These are phyloP conservation scores for Liopterus haemorrhoidalis DNA, from an alignment of 2,888 invertebrate genomes.

Conservation along the genomic window DNA sequence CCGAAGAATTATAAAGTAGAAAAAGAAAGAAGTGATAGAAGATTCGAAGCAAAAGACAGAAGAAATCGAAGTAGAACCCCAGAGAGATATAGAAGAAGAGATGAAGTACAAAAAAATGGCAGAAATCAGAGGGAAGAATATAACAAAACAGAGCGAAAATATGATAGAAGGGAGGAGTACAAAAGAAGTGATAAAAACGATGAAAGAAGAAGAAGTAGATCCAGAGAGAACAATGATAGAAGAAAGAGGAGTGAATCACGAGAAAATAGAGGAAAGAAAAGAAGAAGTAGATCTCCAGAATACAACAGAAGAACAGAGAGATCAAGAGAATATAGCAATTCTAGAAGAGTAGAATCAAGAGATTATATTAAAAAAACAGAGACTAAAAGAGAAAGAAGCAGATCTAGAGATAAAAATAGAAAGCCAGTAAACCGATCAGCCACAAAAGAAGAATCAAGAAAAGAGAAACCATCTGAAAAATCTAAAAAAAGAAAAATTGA, in stretches of 20 bases:
- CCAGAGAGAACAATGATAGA: constrained; percentile 18
- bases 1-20: constrained; percentile 28
- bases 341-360: constrained; percentile 7
- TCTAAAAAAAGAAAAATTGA: constrained; percentile 32
- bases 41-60: too few species aligned
- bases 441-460: constrained; percentile 18
- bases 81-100: too few species aligned
- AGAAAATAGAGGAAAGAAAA: constrained; percentile 24
- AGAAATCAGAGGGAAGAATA: constrained; percentile 20
- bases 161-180: constrained; percentile 25
- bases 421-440: constrained; percentile 18
- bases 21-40: constrained; percentile 26
- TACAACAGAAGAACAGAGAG: constrained; percentile 25
- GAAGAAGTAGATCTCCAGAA: too few species aligned
- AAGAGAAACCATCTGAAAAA: constrained; percentile 27
- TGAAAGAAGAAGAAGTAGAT: constrained; percentile 19
- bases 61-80: too few species aligned
- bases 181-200: constrained; percentile 29
- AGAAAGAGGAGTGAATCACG: constrained; percentile 24
- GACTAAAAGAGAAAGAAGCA: constrained; percentile 15
- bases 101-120: constrained; percentile 15
- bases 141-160: constrained; percentile 24
- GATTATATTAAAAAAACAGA: constrained; percentile 17
- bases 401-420: constrained; percentile 17
- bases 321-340: constrained; percentile 12